These are phyloP conservation scores for Alexandromys fortis DNA, from an alignment of 2,113 vertebrate genomes.

Conservation along the genomic window DNA sequence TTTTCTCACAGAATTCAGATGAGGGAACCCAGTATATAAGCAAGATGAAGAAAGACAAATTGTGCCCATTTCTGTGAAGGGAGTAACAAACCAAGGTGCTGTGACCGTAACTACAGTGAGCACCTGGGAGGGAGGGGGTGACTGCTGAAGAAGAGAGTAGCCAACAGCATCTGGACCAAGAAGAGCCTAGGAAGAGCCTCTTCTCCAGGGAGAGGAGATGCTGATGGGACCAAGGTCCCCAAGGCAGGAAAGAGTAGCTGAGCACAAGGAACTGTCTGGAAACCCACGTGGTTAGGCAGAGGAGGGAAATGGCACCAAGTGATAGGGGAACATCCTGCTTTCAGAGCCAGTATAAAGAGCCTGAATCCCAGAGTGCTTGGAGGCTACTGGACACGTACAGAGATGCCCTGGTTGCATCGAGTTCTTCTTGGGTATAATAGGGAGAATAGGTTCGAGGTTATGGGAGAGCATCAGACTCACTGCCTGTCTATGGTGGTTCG, in stretches of 20 bases:
- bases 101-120: not conserved
- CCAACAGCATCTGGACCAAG: not conserved
- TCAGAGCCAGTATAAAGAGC: not conserved
- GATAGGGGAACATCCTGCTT: not conserved
- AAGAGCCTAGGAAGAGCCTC: not conserved
- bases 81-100: not conserved
- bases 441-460: not conserved
- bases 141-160: not conserved
- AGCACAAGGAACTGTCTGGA: not conserved
- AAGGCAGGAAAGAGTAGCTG: not conserved
- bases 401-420: not conserved
- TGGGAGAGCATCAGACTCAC: not conserved
- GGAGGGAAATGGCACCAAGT: not conserved
- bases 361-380: not conserved
- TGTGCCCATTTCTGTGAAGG: not conserved
- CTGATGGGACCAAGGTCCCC: not conserved
- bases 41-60: not conserved
- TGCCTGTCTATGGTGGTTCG: not conserved
- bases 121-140: rapidly evolving
- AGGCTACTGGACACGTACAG: not conserved
- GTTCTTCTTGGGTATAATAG: not conserved
- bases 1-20: not conserved
- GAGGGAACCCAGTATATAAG: not conserved
- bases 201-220: not conserved
- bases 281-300: not conserved